Evolutionary conservation across 2,888 invertebrate genomes (phyloP), one percentile per base, ranked within the genome.

Genomic region (Agonum fuliginosum): DNA sequence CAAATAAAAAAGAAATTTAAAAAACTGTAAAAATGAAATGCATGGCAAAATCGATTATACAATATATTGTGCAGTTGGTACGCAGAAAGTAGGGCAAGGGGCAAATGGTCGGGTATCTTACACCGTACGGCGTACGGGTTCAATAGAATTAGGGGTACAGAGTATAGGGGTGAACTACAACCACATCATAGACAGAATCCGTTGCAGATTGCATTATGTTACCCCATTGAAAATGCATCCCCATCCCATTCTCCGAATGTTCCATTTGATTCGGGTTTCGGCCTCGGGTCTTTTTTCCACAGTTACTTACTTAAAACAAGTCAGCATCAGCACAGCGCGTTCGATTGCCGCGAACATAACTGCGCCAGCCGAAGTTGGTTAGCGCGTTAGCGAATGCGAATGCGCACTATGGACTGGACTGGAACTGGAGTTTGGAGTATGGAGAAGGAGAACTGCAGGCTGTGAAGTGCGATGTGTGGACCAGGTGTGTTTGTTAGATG

Each of bases 161-260:
- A 30, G 30, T 20, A 22, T 30, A 62, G 58, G 58, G 58, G 58
- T 62, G 58, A 62, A 14, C 12, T 54, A 12, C 14, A 46, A 17
- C 46, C 43, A 14, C 17, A 48, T 48, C 51, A 51, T 51, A 51
- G 30, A 62, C 46, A 65, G 74, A 48, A 65, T 74, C 43, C 43
- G 74, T 62, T 65, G 43, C 74, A 74, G 46, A 74, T 74, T 74
- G 74, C 46, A 46, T 74, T 74, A 73, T 73, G 65, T 74, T 62
- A 74, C 74, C 74, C 74, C 62, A 74, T 62, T 74, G 74, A 74
- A 74, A 74, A 58, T 27, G 43, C 65, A 74, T 74, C 74, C 74
- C 74, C 74, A 74, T n/a, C n/a, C n/a, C n/a, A n/a, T n/a, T n/a
- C n/a, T n/a, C n/a, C n/a, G n/a, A 69, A 74, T 74, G 74, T 62